Evolutionary conservation across 2,888 invertebrate species (phyloP), one percentile per base, ranked within the genome.

Genomic region (Thera obeliscata): DNA sequence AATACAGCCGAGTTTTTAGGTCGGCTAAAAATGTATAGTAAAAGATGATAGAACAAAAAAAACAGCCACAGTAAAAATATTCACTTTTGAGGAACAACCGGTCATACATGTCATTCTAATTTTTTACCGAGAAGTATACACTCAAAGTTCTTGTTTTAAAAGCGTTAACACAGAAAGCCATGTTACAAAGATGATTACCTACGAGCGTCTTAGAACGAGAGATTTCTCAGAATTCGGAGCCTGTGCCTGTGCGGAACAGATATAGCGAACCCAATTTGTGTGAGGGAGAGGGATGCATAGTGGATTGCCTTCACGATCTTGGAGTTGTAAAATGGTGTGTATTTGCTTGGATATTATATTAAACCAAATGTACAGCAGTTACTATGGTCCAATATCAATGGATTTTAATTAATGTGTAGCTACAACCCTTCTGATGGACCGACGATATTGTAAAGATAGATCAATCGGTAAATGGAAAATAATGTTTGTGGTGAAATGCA

Each of bases 211-310:
- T 22, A 77, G 81, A 81, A 78, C 80, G 77, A 63, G 76, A 77
- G 76, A 82, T 75, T 90, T 91, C 91, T 83, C 66, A 82, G 91
- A 91, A 90, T 82, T 79, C 79, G 81, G 87, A 87, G 87, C 87
- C 87, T 87, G 86, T 80, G 80, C 73, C 52, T 66, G 77, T 70
- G 33, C 2, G 65, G 36, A 72, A 81, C 33, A 64, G 80, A 69
- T 9, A 71, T 76, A 79, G 48, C n/a, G 22, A 3, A 22, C 8
- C 7, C 8, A 46, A 52, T 43, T 74, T 11, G 82, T 66, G 76
- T 7, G 78, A 87, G 70, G 48, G 74, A 73, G 84, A 87, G 70
- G 69, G 73, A 73, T 70, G 66, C 67, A 77, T 81, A 87, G 84
- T 88, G 81, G 90, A 87, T 90, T 84, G 81, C 89, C 89, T 89